phyloP scores from a whole-genome alignment of 30 jellyfish, hydroid and myxozoan genomes.

The Chrysaora quinquecirrha region DNA sequence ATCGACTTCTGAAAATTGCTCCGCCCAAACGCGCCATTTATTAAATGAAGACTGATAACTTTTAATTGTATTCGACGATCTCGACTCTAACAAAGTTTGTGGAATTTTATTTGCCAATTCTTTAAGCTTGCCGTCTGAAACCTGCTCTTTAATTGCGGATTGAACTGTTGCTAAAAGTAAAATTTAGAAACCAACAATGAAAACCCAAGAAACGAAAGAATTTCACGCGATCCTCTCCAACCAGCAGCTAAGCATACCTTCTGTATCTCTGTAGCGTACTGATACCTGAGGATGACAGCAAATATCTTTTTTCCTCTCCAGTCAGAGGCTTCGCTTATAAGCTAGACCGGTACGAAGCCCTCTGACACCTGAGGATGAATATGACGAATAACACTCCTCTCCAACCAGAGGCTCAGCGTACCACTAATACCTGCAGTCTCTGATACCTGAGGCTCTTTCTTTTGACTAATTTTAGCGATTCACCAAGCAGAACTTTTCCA shows the following conservation, averaged over 20 bases:
- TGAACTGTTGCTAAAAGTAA: background rate
- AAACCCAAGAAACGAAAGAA: background rate
- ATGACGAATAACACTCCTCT: background rate
- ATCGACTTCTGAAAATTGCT: background rate
- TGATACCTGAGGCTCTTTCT: background rate
- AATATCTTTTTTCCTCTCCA: background rate
- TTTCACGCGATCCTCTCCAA: background rate
- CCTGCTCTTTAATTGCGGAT: background rate
- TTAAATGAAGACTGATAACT: background rate
- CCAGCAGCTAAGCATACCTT: background rate
- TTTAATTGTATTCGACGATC: background rate
- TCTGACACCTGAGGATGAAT: too few relatives aligned
- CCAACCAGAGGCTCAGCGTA: background rate
- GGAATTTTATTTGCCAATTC: background rate
- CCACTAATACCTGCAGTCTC: too few relatives aligned
- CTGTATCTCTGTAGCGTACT: too few relatives aligned
- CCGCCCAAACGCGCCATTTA: constrained; percentile 5
- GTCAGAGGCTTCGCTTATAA: background rate
- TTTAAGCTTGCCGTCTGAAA: background rate
- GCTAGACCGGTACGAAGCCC: too few relatives aligned
- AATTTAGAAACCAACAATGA: background rate
- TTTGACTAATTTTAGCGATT: background rate
- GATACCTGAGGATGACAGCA: too few relatives aligned
- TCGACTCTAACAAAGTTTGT: background rate
- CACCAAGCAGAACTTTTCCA: background rate